phyloP scores from a whole-genome alignment of 2,888 invertebrate genomes.

The Electrophaes corylata region DNA sequence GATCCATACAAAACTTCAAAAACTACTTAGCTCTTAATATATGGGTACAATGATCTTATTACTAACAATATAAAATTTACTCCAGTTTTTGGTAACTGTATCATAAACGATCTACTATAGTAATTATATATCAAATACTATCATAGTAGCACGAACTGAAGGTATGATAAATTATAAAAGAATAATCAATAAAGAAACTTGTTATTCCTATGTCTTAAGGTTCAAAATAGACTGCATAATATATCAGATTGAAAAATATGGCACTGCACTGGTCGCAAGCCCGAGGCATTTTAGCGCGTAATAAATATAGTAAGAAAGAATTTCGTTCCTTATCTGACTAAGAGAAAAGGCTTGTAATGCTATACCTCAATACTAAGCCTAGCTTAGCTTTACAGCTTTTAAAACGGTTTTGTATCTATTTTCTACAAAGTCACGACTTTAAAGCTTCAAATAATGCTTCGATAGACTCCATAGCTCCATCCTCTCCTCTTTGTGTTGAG shows the following conservation, averaged over 20 bases:
- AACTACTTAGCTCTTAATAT: too few relatives aligned
- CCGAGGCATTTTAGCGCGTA: slow-evolving; percentile 72
- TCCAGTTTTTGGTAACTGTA: too few relatives aligned
- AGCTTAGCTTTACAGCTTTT: slow-evolving; percentile 42
- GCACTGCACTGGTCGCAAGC: slow-evolving; percentile 52
- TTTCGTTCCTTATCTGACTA: slow-evolving; percentile 69
- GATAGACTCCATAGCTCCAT: not conserved
- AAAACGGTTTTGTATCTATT: slow-evolving; percentile 4
- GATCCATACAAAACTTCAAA: too few relatives aligned
- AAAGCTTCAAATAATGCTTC: not conserved
- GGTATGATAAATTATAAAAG: slow-evolving; percentile 25
- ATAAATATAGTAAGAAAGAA: slow-evolving; percentile 73
- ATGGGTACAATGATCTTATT: too few relatives aligned
- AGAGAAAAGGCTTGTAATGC: slow-evolving; percentile 58
- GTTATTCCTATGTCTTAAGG: slow-evolving; percentile 25
- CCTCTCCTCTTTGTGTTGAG: not conserved
- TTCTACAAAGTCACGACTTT: slow-evolving; percentile 28
- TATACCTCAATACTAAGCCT: slow-evolving; percentile 30
- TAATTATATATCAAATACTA: too few relatives aligned
- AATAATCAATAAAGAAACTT: slow-evolving; percentile 21
- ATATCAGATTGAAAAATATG: slow-evolving; percentile 30
- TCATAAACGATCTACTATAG: too few relatives aligned
- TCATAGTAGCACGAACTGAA: slow-evolving; percentile 10
- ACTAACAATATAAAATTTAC: too few relatives aligned
- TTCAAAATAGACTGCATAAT: slow-evolving; percentile 17